These are phyloP conservation scores for Deroplatys truncata DNA, from an alignment of 2,888 invertebrate species.

Conservation along the genomic window DNA sequence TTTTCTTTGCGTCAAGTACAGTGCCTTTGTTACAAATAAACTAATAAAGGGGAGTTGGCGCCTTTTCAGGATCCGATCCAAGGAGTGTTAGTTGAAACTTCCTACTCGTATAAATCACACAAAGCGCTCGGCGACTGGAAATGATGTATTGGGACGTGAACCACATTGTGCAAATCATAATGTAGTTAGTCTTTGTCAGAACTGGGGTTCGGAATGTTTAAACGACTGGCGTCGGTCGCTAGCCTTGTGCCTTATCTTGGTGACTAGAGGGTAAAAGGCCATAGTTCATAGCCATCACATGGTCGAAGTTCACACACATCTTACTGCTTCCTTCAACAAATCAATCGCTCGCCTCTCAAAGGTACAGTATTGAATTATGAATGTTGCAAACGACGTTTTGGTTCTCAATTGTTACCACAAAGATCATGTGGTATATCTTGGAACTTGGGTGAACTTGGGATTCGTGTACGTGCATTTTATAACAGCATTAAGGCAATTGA, in stretches of 20 bases:
- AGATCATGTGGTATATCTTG: too few species aligned
- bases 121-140: background rate
- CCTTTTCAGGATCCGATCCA: too few species aligned
- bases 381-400: too few species aligned
- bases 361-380: too few species aligned
- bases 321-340: background rate
- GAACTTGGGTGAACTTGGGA: too few species aligned
- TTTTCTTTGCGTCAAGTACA: too few species aligned
- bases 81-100: too few species aligned
- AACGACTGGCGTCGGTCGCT: background rate
- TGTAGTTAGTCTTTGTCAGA: background rate
- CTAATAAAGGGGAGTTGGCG: too few species aligned
- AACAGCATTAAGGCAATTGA: too few species aligned
- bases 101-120: background rate
- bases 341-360: background rate
- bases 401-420: too few species aligned
- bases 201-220: background rate
- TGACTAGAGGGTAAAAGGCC: background rate
- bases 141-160: background rate
- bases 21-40: too few species aligned
- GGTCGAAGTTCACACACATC: background rate
- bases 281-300: background rate
- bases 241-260: background rate
- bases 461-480: too few species aligned
- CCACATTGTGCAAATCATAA: background rate